Base-by-base conservation (phyloP, 2,113 vertebrate genomes). In the Lanius collurio region DNA sequence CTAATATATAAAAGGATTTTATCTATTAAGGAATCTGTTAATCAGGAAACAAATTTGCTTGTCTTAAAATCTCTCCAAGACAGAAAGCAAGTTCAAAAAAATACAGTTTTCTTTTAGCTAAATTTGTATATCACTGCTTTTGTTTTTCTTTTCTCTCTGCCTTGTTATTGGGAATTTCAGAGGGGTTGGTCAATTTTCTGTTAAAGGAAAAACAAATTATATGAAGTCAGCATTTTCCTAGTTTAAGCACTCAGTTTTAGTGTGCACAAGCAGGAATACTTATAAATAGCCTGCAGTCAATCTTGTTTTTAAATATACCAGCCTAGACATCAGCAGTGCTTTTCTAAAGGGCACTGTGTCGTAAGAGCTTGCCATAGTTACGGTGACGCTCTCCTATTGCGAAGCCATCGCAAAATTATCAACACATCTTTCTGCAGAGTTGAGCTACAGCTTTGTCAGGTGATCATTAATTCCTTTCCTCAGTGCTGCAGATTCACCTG, bases 251-350 rank as follows among this genome's bases (percentile, higher is more conserved):
- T 53, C 41, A 30, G 20, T 57, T 96, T 44, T 70, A 64, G 12
- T 71, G 60, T 78, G 65, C 78, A 85, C 41, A 89, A 69, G 56
- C 42, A 90, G 47, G 82, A 94, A 39, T 39, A 33, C 39, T 96
- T 93, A 83, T 55, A 95, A 95, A 89, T 69, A 76, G 55, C 55
- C 59, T 62, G 39, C 71, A 95, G 89, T 57, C 63, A 90, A 52
- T 91, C 78, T 87, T 67, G n/a, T 4, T 93, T 92, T 95, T 76
- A 90, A 80, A 88, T 87, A 74, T 15, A 69, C 68, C 82, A 93
- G 59, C 63, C 67, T 37, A 74, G 88, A 74, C 53, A 89, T 75
- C 69, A 89, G 69, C 77, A 94, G 65, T 35, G 50, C 76, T 74
- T 85, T 65, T 93, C 74, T 65, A 23, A 80, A 91, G 87, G 50